Evolutionary conservation across 2,797 vertebrate genomes (phyloP), one percentile per base, ranked within the genome.

Genomic region (Petrocephalus sullivani): DNA sequence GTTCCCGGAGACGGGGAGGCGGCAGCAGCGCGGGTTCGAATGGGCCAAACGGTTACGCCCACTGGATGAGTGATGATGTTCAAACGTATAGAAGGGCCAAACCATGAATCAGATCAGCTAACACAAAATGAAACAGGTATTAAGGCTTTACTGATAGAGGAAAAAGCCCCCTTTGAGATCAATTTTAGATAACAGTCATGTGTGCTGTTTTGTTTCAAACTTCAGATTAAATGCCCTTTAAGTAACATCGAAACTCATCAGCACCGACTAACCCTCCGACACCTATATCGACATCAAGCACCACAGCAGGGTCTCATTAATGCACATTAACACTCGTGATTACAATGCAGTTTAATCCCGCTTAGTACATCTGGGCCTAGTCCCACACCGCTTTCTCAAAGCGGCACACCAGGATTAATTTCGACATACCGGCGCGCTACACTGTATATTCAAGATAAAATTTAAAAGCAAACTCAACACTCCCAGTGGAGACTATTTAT

Each of bases 401-500:
- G 33, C 28, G 33, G 33, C 85, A 41, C 23, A 86, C 85, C 28
- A 58, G 56, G 54, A 86, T 86, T 60, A 60, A 86, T 86, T 86
- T 60, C 56, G 41, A 12, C 54, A 19, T 12, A 86, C 33, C 28
- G 9, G 28, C 53, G 37, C 41, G 37, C 56, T 56, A 10, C 85
- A 12, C 85, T 86, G 57, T 86, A 86, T 86, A 60, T 41, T 58
- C 33, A 86, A 86, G 54, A 86, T 57, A 60, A 86, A 58, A 86
- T 86, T 86, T 86, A 41, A 86, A 86, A 60, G 56, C 85, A 61
- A 86, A 86, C 28, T 85, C 85, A 16, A 60, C 54, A 60, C 37
- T 86, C 85, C 54, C 85, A 61, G 56, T 60, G 56, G 85, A 86
- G 56, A 41, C 85, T 58, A 33, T 86, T 86, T 86, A 86, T 86